Evolutionary conservation across 2,113 vertebrate genomes (phyloP), one percentile per base, ranked within the genome.

Genomic region (Sebastes schlegelii): DNA sequence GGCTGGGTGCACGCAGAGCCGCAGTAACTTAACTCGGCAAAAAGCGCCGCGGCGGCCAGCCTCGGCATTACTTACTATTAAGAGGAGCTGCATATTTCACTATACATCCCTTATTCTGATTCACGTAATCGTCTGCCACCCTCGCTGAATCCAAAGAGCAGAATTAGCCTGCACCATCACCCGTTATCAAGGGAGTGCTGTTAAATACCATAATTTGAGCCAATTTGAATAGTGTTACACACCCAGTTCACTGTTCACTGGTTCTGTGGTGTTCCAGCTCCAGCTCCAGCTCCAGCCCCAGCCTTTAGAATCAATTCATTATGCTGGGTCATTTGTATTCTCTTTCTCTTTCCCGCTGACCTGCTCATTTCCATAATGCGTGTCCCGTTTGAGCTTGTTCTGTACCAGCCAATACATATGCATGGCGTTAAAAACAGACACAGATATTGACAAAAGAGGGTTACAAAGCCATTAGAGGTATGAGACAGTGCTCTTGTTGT

Each of bases 271-370:
- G 43, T 73, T 75, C 73, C 80, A 52, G 78, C 45, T 84, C 63
- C 79, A 60, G 84, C 80, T 69, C 21, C 62, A 82, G 84, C 82
- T 75, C 73, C 80, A 52, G 78, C 48, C 82, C 63, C 79, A 21
- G 87, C 84, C 75, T 78, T 74, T 14, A 63, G 74, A 87, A 79
- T 76, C 84, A 79, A 74, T 75, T 86, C 85, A 91, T 93, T 92
- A 91, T 82, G 51, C 57, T 1, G 23, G 87, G 85, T 90, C 89
- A 90, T 91, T 90, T 90, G 88, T 89, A 90, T 94, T 92, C 91
- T 77, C 74, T 51, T 71, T 89, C 77, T 77, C 67, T 64, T 68
- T 82, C 57, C 75, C 45, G 80, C 78, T 85, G 76, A 90, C 86
- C 88, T 68, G 80, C 82, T 87, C 73, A 91, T 92, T 86, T 90